phyloP scores from a whole-genome alignment of 2,797 vertebrate species.

The Psittacula derbiana region DNA sequence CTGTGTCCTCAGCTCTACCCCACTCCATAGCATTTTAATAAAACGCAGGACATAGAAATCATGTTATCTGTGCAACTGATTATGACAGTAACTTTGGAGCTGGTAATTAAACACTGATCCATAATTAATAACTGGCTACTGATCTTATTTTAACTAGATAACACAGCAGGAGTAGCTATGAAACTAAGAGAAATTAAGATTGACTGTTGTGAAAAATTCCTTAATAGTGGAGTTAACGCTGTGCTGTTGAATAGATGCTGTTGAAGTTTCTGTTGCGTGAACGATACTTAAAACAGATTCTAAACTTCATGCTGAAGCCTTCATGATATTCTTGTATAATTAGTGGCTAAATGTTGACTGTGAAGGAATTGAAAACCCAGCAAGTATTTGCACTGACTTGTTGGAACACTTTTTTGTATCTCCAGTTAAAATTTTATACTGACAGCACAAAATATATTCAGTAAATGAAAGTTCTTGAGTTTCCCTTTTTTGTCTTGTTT shows the following conservation, averaged over 20 bases:
- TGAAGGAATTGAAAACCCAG: neutral
- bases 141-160: neutral
- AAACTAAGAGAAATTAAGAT: neutral
- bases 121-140: neutral
- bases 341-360: neutral
- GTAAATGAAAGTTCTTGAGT: neutral
- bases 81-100: neutral
- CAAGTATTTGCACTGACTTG: neutral
- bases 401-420: neutral
- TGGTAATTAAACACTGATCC: constrained; percentile 19
- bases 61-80: neutral
- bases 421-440: neutral
- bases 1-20: neutral
- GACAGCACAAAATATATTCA: neutral
- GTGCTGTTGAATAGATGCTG: neutral
- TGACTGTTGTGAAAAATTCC: neutral
- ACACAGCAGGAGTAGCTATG: neutral
- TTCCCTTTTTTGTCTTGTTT: neutral
- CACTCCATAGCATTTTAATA: neutral
- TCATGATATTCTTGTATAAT: neutral
- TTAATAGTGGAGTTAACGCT: neutral
- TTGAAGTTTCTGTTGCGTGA: neutral
- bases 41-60: neutral
- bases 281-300: neutral
- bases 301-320: neutral